Conservation (phyloP, 2,113 vertebrate genomes). For the Pagrus major region DNA sequence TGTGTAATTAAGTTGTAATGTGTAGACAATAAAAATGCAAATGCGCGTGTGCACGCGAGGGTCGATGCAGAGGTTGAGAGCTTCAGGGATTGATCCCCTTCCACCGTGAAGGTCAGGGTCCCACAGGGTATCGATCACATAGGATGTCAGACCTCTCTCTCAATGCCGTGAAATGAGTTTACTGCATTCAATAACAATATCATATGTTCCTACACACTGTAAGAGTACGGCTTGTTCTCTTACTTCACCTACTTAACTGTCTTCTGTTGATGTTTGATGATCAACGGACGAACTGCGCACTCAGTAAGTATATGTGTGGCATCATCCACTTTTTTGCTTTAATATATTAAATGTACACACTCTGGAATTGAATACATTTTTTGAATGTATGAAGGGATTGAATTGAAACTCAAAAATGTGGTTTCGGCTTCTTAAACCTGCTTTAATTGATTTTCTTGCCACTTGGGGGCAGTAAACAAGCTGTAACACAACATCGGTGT, state of each 20-base stretch:
- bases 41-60: conserved; percentile 30
- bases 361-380: background rate
- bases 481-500: too few relatives aligned
- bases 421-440: too few relatives aligned
- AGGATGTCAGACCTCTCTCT: conserved; percentile 28
- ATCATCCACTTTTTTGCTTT: too few relatives aligned
- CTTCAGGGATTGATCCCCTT: conserved; percentile 50
- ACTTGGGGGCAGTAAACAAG: too few relatives aligned
- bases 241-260: background rate
- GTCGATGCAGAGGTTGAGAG: conserved; percentile 33
- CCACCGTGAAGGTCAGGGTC: conserved; percentile 64
- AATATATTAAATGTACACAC: too few relatives aligned
- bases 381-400: background rate
- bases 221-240: background rate
- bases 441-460: too few relatives aligned
- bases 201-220: background rate
- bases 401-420: too few relatives aligned
- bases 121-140: conserved; percentile 49
- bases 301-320: too few relatives aligned
- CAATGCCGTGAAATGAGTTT: conserved; percentile 26
- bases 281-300: background rate
- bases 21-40: conserved; percentile 74
- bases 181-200: background rate
- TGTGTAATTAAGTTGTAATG: conserved; percentile 68
- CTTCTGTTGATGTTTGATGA: background rate